Evolutionary conservation across 2,113 vertebrate species (phyloP).

Genomic region (Eulemur rufifrons): DNA sequence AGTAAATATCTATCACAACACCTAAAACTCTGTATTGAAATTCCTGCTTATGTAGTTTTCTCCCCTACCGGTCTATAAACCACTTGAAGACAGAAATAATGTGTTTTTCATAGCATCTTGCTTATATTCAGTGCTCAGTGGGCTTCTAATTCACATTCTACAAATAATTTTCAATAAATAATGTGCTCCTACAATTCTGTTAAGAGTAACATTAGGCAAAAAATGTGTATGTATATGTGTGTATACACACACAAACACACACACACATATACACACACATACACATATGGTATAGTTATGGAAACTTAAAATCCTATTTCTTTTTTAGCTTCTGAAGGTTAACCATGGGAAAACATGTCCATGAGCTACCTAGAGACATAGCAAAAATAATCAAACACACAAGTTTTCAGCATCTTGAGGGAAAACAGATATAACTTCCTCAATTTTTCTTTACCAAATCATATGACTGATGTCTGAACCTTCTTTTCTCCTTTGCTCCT

Average conservation of each 20-base stretch:
- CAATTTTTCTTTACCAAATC: neutral
- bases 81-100: neutral
- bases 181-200: neutral
- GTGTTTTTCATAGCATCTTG: neutral
- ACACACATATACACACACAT: neutral
- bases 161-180: neutral
- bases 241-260: neutral
- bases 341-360: neutral
- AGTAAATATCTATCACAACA: neutral
- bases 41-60: neutral
- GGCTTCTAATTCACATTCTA: neutral
- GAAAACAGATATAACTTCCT: neutral
- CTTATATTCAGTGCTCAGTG: neutral
- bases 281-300: neutral
- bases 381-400: neutral
- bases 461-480: neutral
- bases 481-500: neutral
- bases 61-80: neutral
- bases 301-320: neutral
- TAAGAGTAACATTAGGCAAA: neutral
- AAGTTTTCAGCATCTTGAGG: neutral
- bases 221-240: neutral
- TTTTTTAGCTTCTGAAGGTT: neutral
- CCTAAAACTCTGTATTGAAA: neutral
- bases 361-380: neutral